A percentile compares a stretch with the other conserved stretches of the same genome.
Evolutionary conservation across 2,113 vertebrate species (phyloP).

Genomic region (Hydrochoerus hydrochaeris): DNA sequence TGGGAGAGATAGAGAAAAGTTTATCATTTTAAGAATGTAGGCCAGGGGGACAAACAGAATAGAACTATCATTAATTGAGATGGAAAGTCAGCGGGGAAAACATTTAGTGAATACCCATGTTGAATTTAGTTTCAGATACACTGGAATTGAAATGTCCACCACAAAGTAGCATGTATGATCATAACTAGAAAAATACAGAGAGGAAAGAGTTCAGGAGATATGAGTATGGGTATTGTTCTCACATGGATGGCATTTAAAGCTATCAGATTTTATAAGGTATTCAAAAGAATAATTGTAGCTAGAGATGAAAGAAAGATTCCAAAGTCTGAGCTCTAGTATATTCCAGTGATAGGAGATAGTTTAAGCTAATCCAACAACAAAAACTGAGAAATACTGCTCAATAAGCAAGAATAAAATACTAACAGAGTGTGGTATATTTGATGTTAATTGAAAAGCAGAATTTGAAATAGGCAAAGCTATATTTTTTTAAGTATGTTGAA

Average conservation of each 20-base stretch:
- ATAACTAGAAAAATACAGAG: not conserved
- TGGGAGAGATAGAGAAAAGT: not conserved
- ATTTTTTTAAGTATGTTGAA: not conserved
- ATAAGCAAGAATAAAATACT: no score
- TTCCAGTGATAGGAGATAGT: not conserved
- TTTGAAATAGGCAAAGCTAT: not conserved
- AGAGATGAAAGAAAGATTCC: slow-evolving; percentile 39
- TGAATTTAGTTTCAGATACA: not conserved
- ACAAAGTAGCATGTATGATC: not conserved
- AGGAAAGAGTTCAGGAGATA: not conserved
- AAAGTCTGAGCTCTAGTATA: not conserved
- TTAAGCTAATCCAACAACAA: not conserved
- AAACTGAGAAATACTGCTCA: not conserved
- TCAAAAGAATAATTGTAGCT: not conserved
- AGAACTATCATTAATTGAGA: not conserved
- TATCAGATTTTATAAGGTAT: not conserved
- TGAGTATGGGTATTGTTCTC: not conserved
- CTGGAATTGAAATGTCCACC: not conserved
- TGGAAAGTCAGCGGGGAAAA: not conserved
- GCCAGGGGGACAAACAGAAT: not conserved
- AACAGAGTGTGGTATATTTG: not conserved
- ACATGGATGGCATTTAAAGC: not conserved
- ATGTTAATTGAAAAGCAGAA: not conserved
- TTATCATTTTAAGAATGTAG: not conserved
- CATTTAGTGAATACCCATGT: not conserved